Base-by-base conservation (phyloP, 2,888 invertebrate genomes). In the Campoletis raptor region DNA sequence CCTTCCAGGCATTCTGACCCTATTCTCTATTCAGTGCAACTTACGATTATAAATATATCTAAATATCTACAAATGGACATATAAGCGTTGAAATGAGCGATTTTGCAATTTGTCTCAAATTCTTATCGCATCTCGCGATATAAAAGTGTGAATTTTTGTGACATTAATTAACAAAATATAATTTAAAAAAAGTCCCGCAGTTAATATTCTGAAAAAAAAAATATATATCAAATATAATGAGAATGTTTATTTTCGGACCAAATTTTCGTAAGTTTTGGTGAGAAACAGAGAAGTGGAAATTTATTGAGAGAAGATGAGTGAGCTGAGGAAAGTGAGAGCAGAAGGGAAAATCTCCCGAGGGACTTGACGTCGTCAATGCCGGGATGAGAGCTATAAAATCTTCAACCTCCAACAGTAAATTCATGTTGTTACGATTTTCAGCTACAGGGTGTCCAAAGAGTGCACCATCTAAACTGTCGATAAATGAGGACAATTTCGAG, bases 331-430 rank as follows among this genome's bases (percentile, higher is more conserved):
- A n/a, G 37, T 24, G 52, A 7, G 24, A 37, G 40, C 30, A 40
- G 37, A 73, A 40, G 74, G 24, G 42, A 12, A 30, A 30, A 42
- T 42, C 57, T 21, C 61, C 10, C 12, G 57, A 57, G 57, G 57
- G 42, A 61, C 42, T 36, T 30, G 70, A 72, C 52, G 36, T 42
- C 52, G 72, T 72, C 40, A 52, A 72, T 72, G 24, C 52, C n/a
- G 42, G 42, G 42, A 74, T 74, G 57, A 61, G 57, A 74, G 57
- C 40, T 36, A 42, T 74, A 74, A 74, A 42, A 57, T 74, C 57
- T 74, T 72, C 30, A 52, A 72, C 36, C 45, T 72, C 52, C 9
- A 21, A 7, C 52, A n/a, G 37, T 2, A n/a, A n/a, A n/a, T 66
- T 64, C 36, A 64, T n/a, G 21, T 66, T 54, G 36, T 52, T 52